Evolutionary conservation across 2,113 vertebrate genomes (phyloP), one percentile per base, ranked within the genome.

Genomic region (Sphaerodactylus townsendi): DNA sequence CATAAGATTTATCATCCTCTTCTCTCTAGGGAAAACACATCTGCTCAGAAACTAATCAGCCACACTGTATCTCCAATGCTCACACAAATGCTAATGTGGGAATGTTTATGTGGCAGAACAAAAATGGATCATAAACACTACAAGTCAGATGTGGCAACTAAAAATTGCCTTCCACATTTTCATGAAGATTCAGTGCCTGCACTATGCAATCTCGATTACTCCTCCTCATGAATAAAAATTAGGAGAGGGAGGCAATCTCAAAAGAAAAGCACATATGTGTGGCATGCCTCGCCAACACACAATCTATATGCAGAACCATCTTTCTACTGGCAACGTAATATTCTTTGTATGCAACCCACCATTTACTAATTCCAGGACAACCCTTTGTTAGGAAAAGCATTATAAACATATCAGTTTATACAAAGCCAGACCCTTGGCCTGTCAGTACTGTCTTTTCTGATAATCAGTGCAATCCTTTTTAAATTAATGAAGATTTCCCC

Each of bases 31-130:
- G 92, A 73, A 83, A 81, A 82, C 70, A 81, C 41, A 66, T 76
- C 81, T 87, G 80, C 81, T 81, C 73, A 68, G 86, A 89, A 92
- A 77, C 74, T 91, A 86, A 93, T 93, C 90, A 94, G 10, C 91
- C 91, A 86, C 68, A 83, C 90, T 83, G 69, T 89, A 69, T 82
- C 91, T 62, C 56, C 1, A 85, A 84, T 79, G 73, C 72, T 86
- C 85, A 71, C 0, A 2, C 30, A 77, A 87, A 77, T 89, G 82
- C 84, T 93, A 93, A 93, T 83, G 82, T 91, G 92, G 86, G 87
- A 92, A 89, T 70, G 59, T 85, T 87, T 90, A 81, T 21, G 1
- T 88, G 89, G 71, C 30, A 77, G 86, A 92, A 88, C 44, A 92
- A 83, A 93, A 90, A 88, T 79, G 79, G 87, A 88, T 83, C 90